These are phyloP conservation scores for Leucophenga varia DNA, from an alignment of 1,140 invertebrate genomes.

Conservation along the genomic window DNA sequence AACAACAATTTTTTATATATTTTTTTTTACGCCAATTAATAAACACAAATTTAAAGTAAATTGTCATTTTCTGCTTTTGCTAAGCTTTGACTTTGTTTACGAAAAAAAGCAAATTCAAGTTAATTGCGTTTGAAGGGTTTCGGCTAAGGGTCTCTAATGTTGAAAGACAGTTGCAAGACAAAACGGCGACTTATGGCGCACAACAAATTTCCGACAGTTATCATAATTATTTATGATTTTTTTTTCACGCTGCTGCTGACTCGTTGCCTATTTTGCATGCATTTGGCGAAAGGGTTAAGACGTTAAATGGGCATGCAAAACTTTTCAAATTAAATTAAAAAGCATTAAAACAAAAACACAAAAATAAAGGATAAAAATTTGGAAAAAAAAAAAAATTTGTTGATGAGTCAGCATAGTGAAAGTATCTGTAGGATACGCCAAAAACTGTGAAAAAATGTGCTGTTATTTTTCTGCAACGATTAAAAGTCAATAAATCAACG, in stretches of 20 bases:
- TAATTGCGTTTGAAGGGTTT: background rate
- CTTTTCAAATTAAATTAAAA: slow-evolving; percentile 55
- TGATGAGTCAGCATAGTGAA: slow-evolving; percentile 48
- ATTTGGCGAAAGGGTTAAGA: slow-evolving; percentile 38
- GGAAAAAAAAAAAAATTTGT: slow-evolving; percentile 41
- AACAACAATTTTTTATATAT: background rate
- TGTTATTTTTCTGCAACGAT: too few relatives aligned
- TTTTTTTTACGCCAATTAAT: background rate
- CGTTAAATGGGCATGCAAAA: slow-evolving; percentile 49
- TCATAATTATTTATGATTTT: slow-evolving; percentile 49
- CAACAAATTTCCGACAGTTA: slow-evolving; percentile 37
- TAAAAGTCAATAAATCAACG: slow-evolving; percentile 51
- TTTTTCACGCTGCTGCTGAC: background rate
- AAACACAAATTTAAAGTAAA: too few relatives aligned
- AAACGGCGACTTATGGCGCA: slow-evolving; percentile 22
- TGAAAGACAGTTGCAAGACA: too few relatives aligned
- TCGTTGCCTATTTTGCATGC: background rate
- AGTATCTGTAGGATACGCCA: too few relatives aligned
- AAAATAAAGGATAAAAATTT: too few relatives aligned
- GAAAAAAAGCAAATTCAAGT: too few relatives aligned
- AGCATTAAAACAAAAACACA: slow-evolving; percentile 30
- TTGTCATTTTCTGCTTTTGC: slow-evolving; percentile 11
- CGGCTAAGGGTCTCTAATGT: slow-evolving; percentile 17
- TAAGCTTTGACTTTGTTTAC: too few relatives aligned
- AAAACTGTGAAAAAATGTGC: too few relatives aligned